phyloP scores from a whole-genome alignment of 1,140 invertebrate species.

The Drosophila teissieri region DNA sequence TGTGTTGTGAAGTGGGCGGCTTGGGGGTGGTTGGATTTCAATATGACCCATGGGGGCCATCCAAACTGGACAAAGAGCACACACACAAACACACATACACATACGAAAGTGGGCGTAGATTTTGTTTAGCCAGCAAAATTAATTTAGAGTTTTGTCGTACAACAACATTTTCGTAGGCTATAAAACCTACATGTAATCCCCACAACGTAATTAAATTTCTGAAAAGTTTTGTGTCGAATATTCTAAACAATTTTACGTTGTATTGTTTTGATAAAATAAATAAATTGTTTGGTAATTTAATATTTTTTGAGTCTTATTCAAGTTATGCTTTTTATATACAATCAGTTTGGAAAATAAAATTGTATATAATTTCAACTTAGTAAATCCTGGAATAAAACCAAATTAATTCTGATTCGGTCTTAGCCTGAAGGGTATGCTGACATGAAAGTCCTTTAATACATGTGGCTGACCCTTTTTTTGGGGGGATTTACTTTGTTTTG shows the following conservation, averaged over 20 bases:
- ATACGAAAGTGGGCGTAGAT: constrained; percentile 20
- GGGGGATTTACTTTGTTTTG: constrained; percentile 8
- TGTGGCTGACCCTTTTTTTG: constrained; percentile 59
- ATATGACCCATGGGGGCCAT: constrained; percentile 48
- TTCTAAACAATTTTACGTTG: background rate
- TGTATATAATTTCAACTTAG: background rate
- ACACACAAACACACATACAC: constrained; percentile 37
- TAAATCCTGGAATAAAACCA: constrained; percentile 3
- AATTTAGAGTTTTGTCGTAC: constrained; percentile 33
- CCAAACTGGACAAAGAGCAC: constrained; percentile 22
- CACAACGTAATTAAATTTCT: constrained; percentile 14
- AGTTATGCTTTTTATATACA: background rate
- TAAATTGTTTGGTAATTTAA: background rate
- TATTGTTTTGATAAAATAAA: too few species aligned
- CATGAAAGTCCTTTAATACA: constrained; percentile 15
- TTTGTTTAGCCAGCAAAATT: constrained; percentile 38
- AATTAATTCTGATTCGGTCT: constrained; percentile 19
- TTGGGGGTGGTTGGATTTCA: constrained; percentile 9
- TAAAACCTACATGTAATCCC: constrained; percentile 20
- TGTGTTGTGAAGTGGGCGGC: constrained; percentile 8
- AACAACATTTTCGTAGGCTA: constrained; percentile 23
- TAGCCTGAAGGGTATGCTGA: constrained; percentile 1
- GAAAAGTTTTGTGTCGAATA: background rate
- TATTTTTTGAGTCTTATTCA: too few species aligned
- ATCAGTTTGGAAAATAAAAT: background rate